Percentiles rank a stretch among this genome's conserved stretches.
Conservation (phyloP, 2,113 vertebrate species). For the Cynocephalus volans region DNA sequence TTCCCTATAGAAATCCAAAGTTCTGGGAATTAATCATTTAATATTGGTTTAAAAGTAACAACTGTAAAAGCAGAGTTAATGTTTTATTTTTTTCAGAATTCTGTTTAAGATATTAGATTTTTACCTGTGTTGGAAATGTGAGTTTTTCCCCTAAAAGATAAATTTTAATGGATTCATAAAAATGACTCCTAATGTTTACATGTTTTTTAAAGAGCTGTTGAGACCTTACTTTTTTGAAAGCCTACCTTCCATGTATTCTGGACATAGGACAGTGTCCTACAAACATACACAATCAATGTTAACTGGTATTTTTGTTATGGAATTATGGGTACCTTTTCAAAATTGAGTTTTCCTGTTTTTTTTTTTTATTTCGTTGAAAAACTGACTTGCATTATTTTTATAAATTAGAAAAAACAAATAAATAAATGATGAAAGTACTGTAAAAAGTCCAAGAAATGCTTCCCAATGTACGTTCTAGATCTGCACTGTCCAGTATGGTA, state of each 20-base stretch:
- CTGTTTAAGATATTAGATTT: neutral
- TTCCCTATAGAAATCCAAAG: neutral
- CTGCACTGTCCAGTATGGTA: neutral
- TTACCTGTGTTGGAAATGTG: neutral
- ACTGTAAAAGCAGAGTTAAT: neutral
- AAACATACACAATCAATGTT: neutral
- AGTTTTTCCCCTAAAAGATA: neutral
- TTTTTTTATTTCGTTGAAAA: neutral
- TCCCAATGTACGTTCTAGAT: neutral
- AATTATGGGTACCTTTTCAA: neutral
- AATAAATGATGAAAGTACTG: neutral
- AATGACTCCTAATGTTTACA: neutral
- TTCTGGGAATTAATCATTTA: neutral
- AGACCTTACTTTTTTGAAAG: neutral
- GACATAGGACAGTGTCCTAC: neutral
- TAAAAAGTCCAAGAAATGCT: neutral
- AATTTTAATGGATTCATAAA: neutral
- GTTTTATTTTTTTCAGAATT: neutral
- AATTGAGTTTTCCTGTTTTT: neutral
- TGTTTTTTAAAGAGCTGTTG: neutral
- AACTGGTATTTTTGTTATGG: neutral
- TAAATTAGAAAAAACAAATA: neutral
- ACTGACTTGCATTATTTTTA: neutral
- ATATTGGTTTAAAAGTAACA: neutral
- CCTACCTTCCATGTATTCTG: neutral